Percentiles rank a stretch among this genome's conserved stretches.
phyloP scores from a whole-genome alignment of 2,888 invertebrate species.

The Andricus curvator region DNA sequence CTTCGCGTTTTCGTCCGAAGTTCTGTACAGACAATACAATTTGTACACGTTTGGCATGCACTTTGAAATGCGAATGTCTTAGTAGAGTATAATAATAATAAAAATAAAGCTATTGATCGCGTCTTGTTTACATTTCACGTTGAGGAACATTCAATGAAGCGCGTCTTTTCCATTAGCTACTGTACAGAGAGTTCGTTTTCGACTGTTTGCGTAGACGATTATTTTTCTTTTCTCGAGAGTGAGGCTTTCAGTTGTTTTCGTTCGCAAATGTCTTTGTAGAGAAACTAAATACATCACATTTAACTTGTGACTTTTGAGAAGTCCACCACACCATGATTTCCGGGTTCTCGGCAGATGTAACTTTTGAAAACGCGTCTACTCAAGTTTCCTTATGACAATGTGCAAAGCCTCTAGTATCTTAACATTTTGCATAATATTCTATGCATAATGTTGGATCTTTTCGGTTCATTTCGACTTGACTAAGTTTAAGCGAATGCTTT shows the following conservation, averaged over 20 bases:
- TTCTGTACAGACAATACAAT: constrained; percentile 64
- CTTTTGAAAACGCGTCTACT: background rate
- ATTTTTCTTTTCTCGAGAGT: background rate
- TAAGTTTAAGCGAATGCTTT: background rate
- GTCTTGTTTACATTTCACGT: constrained; percentile 1
- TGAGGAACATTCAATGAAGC: constrained; percentile 1
- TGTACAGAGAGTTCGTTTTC: constrained; percentile 5
- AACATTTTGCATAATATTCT: background rate
- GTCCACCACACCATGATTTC: constrained; percentile 24
- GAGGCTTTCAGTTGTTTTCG: background rate
- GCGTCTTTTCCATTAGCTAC: background rate
- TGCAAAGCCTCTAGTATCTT: background rate
- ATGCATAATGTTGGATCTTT: background rate
- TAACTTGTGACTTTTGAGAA: constrained; percentile 3
- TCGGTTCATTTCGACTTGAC: background rate
- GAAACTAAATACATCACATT: background rate
- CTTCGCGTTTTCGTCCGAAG: constrained; percentile 58
- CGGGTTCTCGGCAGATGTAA: background rate
- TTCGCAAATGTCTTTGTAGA: background rate
- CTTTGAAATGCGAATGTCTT: constrained; percentile 31
- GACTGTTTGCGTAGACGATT: background rate
- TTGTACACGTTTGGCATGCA: constrained; percentile 58
- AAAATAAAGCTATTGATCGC: constrained; percentile 1
- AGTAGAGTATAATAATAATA: constrained; percentile 12
- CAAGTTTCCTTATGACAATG: background rate